phyloP scores from a whole-genome alignment of 2,888 invertebrate species.

The Caenorhabditis doughertyi region DNA sequence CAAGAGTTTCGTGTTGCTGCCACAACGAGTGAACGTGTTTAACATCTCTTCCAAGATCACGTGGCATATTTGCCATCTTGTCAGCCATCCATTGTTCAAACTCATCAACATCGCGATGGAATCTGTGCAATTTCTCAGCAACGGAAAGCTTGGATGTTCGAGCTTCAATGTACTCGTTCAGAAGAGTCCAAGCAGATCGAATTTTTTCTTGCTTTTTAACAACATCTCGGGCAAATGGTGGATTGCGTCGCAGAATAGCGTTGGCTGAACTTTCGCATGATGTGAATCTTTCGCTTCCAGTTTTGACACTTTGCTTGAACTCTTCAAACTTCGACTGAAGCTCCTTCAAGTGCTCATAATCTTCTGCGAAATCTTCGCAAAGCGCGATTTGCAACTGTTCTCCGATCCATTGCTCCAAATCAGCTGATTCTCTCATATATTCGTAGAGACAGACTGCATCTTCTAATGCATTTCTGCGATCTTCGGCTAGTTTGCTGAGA shows the following conservation, averaged over 20 bases:
- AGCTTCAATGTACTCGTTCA: conserved; percentile 91
- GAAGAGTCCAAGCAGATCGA: conserved; percentile 88
- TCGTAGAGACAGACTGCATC: conserved; percentile 94
- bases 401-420: conserved; percentile 93
- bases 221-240: conserved; percentile 91
- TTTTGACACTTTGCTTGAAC: conserved; percentile 92
- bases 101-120: conserved; percentile 88
- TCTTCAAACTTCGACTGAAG: conserved; percentile 94
- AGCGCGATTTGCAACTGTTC: conserved; percentile 93
- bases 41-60: conserved; percentile 89
- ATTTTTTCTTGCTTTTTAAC: conserved; percentile 86
- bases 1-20: conserved; percentile 93
- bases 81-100: conserved; percentile 85
- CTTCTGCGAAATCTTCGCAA: conserved; percentile 95
- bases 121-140: conserved; percentile 96
- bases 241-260: conserved; percentile 88
- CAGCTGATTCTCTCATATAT: conserved; percentile 88
- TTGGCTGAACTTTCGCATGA: conserved; percentile 93
- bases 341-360: conserved; percentile 87
- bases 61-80: conserved; percentile 91
- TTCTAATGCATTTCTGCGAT: conserved; percentile 86
- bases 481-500: conserved; percentile 71
- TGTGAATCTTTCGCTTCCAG: conserved; percentile 92
- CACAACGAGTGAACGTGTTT: conserved; percentile 89
- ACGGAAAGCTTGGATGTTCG: conserved; percentile 92